Evolutionary conservation across 2,113 vertebrate species (phyloP), one percentile per base, ranked within the genome.

Genomic region (Nymphicus hollandicus): DNA sequence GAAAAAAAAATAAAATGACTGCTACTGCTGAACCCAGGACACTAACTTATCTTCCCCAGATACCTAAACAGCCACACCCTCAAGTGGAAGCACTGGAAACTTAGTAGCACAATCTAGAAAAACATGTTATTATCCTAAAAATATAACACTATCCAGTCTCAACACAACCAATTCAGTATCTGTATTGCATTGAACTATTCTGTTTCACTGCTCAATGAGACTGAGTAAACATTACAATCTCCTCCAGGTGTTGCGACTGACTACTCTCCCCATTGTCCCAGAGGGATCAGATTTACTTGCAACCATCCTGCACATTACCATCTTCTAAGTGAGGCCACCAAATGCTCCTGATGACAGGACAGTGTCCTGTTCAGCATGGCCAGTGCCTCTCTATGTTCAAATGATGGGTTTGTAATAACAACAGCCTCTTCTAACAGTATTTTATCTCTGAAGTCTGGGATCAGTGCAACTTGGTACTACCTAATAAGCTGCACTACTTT

Each of bases 221-320:
- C 25, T 13, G 9, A 82, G 10, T 16, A 86, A 86, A 35, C 17
- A 43, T 47, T 29, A 22, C 10, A 31, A 6, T 14, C 31, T 50
- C 55, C 39, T 68, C 61, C 16, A 74, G 17, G 11, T 72, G 29
- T 23, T 60, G 53, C 0, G 1, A 44, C 7, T 6, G 0, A 11
- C 39, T 60, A 18, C 33, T 68, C 27, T 31, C 5, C 9, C 4
- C 27, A 11, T 22, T 71, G 11, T 44, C 50, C 12, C 13, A 7
- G 24, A 71, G 10, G 17, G 55, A 66, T n/a, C 5, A 64, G 50
- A n/a, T n/a, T n/a, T n/a, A n/a, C n/a, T n/a, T n/a, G n/a, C n/a
- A n/a, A n/a, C n/a, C n/a, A n/a, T n/a, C n/a, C n/a, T n/a, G n/a
- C n/a, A n/a, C n/a, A n/a, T n/a, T n/a, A n/a, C 11, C 18, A 25